Evolutionary conservation across 1,140 invertebrate genomes (phyloP), one percentile per base, ranked within the genome.

Genomic region (Achroia grisella): DNA sequence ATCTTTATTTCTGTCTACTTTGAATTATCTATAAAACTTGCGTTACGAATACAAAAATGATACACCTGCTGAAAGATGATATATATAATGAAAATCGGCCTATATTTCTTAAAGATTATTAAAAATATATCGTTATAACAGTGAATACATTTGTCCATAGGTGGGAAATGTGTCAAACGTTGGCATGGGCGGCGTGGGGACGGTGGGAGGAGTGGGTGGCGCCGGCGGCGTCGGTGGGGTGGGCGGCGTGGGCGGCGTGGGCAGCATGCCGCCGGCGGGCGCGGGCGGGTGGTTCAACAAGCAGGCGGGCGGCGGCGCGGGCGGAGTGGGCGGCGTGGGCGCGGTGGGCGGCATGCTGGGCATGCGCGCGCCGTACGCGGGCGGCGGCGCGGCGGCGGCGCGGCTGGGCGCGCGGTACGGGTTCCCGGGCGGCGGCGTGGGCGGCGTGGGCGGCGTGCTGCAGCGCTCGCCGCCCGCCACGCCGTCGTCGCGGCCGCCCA

Each of bases 391-490:
- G 14, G 36, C 2, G 37, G 33, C 31, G 13, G 29, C 32, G 37
- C 10, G 44, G 70, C 83, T 56, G 75, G 79, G 34, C 65, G 77
- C 48, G 11, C 32, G 36, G 13, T 43, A 74, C 44, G 83, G 71
- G 70, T 77, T 59, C 50, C 85, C 44, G 69, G 71, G 64, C 27
- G 80, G 76, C 62, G 59, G 65, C 49, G 78, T 77, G 46, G 46
- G 56, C 56, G 54, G 60, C 48, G 57, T 52, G 29, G 70, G 68
- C 5, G 90, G 90, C 29, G 89, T 91, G 55, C 91, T 93, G 36
- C 90, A 93, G 59, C 90, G 91, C 48, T 91, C 93, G 44, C 93
- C 94, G 90, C 93, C 92, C 10, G 92, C 91, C 11, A 92, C 92
- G 14, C 88, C 88, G 41, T 73, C 73, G 44, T 73, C 80, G 52